These are phyloP conservation scores for Iguana delicatissima DNA, from an alignment of 2,797 vertebrate species.

Conservation along the genomic window DNA sequence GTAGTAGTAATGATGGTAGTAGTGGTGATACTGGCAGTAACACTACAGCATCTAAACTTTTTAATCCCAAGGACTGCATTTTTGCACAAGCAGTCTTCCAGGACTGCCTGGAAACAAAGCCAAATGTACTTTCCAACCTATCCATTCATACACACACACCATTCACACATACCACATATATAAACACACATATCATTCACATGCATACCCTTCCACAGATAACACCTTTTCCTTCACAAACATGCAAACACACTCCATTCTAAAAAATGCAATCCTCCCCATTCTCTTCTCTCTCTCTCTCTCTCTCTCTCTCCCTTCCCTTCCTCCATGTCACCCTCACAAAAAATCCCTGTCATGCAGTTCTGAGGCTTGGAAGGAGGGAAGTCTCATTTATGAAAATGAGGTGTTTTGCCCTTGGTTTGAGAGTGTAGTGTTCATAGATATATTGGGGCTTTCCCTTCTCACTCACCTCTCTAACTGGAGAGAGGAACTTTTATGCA, in stretches of 20 bases:
- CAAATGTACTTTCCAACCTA: background rate
- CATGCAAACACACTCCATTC: background rate
- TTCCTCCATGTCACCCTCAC: background rate
- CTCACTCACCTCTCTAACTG: background rate
- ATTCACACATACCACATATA: background rate
- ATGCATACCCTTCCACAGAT: background rate
- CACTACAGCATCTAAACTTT: background rate
- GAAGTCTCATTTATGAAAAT: background rate
- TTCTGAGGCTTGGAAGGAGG: background rate
- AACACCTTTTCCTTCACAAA: background rate
- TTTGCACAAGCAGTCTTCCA: background rate
- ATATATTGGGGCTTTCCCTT: no score
- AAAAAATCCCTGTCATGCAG: background rate
- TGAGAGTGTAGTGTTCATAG: background rate
- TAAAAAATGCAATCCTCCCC: background rate
- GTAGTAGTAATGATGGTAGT: background rate
- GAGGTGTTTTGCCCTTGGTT: background rate
- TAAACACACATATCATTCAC: background rate
- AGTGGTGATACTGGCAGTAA: background rate
- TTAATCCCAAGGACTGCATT: background rate
- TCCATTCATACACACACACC: background rate
- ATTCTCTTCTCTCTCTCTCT: background rate
- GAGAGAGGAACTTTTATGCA: background rate
- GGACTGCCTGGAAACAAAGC: background rate
- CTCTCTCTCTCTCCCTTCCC: no score